Evolutionary conservation across 92 coral and sea anemone genomes (phyloP), one percentile per base, ranked within the genome.

Genomic region (Heliopora coerulea): DNA sequence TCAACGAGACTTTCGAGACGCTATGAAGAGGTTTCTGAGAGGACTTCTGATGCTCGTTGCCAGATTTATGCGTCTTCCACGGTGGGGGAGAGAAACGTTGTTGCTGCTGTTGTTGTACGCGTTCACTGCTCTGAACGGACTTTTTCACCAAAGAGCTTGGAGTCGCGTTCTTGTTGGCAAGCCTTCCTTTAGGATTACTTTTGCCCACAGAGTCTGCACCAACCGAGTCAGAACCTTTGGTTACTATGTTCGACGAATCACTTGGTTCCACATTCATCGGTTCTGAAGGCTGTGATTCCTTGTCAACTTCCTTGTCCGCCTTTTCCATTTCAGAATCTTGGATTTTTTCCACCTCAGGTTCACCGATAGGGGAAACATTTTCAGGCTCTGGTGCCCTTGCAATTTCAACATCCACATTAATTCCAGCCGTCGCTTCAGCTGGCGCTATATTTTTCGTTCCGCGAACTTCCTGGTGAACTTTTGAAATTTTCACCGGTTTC

Each of bases 1-100:
- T 70, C 48, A 70, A 34, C 49, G 77, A 70, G 24, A 68, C 61
- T 50, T 70, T 70, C 3, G 77, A 70, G 8, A 70, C 62, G 1
- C 77, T 63, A 13, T 70, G 63, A 4, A 70, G 0, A 12, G 75
- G 60, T 29, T 49, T 49, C 17, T 40, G 35, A 15, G 49, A n/a
- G 20, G 63, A 13, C 25, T 70, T 70, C 50, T 29, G 27, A 41
- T 50, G 29, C 29, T 70, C 63, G 34, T 26, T 33, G 58, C 58
- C 48, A 1, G 59, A 46, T 54, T 70, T 70, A 12, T 42, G 52
- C 17, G 52, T 30, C 25, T 70, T 57, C 77, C 77, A 70, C 20
- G 77, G 77, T 18, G 77, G 62, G 2, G 77, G 62, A 0, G 77
- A 26, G 30, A 70, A 54, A n/a, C n/a, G n/a, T 29, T 29, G 25